These are phyloP conservation scores for Crematogaster levior DNA, from an alignment of 2,888 invertebrate genomes.

Conservation along the genomic window DNA sequence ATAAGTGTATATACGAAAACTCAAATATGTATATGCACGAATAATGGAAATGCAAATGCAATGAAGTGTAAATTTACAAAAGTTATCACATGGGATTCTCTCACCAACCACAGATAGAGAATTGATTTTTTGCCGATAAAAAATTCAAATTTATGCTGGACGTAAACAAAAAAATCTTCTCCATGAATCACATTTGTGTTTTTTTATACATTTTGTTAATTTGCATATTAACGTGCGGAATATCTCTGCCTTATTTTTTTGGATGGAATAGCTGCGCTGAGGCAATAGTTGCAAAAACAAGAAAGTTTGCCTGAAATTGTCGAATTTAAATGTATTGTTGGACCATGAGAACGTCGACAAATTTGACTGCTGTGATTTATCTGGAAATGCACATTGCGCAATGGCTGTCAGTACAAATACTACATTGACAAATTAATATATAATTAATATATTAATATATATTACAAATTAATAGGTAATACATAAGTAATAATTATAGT, in stretches of 20 bases:
- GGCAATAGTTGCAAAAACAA: conserved; percentile 15
- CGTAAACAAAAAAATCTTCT: conserved; percentile 21
- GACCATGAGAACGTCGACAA: not conserved
- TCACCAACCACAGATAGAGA: conserved; percentile 15
- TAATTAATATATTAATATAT: not conserved
- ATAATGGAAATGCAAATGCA: conserved; percentile 1
- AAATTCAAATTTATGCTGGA: conserved; percentile 45
- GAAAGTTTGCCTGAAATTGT: conserved; percentile 13
- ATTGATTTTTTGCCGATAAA: conserved; percentile 41
- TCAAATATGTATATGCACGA: conserved; percentile 2
- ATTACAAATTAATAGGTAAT: not conserved
- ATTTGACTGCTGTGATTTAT: not conserved
- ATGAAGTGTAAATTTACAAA: conserved; percentile 33
- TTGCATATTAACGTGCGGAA: conserved; percentile 34
- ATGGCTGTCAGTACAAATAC: not conserved
- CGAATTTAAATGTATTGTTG: conserved; percentile 10
- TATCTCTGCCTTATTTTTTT: not conserved
- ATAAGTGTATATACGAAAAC: not conserved
- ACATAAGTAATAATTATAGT: conserved; percentile 12
- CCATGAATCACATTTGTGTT: conserved; percentile 4
- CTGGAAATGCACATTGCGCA: not conserved
- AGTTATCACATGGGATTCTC: conserved; percentile 34
- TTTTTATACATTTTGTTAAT: conserved; percentile 24
- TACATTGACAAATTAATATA: conserved; percentile 15
- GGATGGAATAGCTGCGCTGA: not conserved